phyloP scores from a whole-genome alignment of 2,113 vertebrate genomes.

The Scytalopus superciliaris region DNA sequence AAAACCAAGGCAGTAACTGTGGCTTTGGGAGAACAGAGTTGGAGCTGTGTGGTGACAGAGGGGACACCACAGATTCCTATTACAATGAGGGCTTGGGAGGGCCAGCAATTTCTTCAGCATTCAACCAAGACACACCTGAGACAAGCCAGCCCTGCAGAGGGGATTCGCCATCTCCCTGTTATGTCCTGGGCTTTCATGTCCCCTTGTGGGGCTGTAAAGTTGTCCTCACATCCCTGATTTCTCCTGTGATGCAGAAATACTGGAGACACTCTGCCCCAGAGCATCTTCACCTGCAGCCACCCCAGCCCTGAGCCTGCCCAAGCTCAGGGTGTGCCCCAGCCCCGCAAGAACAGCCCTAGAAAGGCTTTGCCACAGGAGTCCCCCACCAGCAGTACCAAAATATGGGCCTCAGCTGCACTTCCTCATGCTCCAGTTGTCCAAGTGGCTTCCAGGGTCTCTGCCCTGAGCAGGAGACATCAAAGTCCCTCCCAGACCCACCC shows the following conservation, averaged over 20 bases:
- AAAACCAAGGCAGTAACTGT: neutral
- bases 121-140: neutral
- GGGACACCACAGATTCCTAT: neutral
- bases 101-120: neutral
- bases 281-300: neutral
- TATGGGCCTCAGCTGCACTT: neutral
- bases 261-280: neutral
- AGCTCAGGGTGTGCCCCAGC: neutral
- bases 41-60: neutral
- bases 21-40: neutral
- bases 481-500: neutral
- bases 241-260: neutral
- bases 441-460: neutral
- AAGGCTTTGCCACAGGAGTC: neutral
- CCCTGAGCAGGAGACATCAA: neutral
- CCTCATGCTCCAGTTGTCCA: neutral
- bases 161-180: neutral
- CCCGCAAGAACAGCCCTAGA: rapidly evolving
- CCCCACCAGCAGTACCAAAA: neutral
- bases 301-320: neutral
- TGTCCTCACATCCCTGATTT: neutral
- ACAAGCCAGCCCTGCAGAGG: neutral
- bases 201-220: neutral
- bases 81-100: neutral
- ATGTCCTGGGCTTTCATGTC: neutral